Conservation (phyloP, 2,113 vertebrate species). For the Ciconia boyciana region DNA sequence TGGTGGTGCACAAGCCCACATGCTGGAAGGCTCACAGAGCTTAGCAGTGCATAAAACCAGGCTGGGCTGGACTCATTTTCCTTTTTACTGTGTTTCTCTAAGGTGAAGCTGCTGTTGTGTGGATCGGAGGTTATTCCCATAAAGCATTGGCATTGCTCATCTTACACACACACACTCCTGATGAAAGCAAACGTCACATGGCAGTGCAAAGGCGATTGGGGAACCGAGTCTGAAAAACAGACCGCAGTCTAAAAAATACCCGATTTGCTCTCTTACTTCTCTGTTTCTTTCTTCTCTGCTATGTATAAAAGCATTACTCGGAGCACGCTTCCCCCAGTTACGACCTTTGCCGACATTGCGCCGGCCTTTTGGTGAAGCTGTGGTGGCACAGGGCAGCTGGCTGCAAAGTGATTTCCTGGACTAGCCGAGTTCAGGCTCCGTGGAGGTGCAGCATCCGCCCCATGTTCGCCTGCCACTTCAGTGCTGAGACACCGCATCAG, state of each 20-base stretch:
- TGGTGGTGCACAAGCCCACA: rapidly evolving
- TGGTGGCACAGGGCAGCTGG: not conserved
- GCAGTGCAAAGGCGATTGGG: not conserved
- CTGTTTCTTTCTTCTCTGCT: not conserved
- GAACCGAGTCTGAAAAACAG: not conserved
- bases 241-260: rapidly evolving
- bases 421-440: not conserved
- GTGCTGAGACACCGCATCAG: rapidly evolving
- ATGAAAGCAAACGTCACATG: rapidly evolving
- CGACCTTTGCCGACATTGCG: rapidly evolving
- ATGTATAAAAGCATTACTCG: not conserved
- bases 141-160: not conserved
- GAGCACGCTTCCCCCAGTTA: not conserved
- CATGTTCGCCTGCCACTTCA: rapidly evolving
- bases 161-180: not conserved
- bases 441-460: not conserved
- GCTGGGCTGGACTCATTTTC: not conserved
- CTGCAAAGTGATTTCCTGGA: not conserved
- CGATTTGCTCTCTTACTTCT: not conserved
- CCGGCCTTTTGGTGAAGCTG: not conserved
- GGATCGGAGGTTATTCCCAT: not conserved
- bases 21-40: not conserved
- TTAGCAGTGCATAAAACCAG: not conserved
- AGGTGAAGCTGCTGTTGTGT: not conserved
- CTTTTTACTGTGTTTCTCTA: not conserved